Evolutionary conservation across 2,113 vertebrate species (phyloP).

Genomic region (Grantiella picta): DNA sequence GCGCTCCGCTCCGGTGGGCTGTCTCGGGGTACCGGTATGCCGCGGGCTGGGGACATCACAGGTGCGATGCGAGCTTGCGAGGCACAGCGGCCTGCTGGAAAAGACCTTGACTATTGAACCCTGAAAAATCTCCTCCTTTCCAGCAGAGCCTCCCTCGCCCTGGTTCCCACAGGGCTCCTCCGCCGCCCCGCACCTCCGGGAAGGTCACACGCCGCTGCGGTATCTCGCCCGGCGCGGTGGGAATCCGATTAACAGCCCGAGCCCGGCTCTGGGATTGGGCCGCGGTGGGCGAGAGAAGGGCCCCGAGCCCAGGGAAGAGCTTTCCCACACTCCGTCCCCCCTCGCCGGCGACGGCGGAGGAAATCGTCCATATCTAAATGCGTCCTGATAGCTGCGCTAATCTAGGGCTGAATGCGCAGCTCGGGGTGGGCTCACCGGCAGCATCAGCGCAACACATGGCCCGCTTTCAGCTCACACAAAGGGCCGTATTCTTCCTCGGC

Average conservation of each 20-base stretch:
- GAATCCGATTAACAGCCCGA: constrained; percentile 65
- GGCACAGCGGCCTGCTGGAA: neutral
- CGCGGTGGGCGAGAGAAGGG: constrained; percentile 34
- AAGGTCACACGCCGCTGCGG: constrained; percentile 54
- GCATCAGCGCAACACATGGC: constrained; percentile 84
- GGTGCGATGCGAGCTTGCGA: constrained; percentile 9
- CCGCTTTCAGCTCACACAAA: constrained; percentile 79
- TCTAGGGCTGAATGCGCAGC: constrained; percentile 81
- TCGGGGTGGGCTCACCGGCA: constrained; percentile 80
- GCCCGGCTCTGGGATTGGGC: constrained; percentile 35
- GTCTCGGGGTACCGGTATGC: too few species aligned
- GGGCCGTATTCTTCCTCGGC: constrained; percentile 69
- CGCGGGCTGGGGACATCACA: neutral
- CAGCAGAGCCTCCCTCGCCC: neutral
- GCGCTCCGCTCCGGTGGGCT: neutral
- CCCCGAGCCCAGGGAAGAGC: constrained; percentile 32
- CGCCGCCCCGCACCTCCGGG: neutral
- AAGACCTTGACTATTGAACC: constrained; percentile 60
- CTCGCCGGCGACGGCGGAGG: constrained; percentile 73
- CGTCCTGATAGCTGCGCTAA: constrained; percentile 80
- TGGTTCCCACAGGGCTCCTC: constrained; percentile 63
- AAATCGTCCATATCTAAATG: constrained; percentile 87
- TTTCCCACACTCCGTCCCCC: constrained; percentile 83
- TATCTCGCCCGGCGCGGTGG: constrained; percentile 17
- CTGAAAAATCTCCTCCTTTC: constrained; percentile 46